phyloP scores from a whole-genome alignment of 1,140 invertebrate species.

The Drosophila sturtevanti region DNA sequence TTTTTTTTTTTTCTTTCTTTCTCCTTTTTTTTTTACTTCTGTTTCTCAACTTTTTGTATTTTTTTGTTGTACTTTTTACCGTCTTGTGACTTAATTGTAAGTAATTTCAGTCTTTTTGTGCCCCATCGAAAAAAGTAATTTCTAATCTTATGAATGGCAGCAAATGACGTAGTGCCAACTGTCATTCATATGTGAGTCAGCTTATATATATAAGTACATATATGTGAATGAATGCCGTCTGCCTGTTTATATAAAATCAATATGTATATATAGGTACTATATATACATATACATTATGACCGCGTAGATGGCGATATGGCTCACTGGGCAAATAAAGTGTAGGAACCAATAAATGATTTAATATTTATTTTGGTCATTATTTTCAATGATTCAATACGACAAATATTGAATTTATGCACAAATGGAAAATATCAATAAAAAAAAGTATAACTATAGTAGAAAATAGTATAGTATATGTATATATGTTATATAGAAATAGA shows the following conservation, averaged over 20 bases:
- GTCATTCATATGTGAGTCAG: neutral
- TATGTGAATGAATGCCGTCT: too few relatives aligned
- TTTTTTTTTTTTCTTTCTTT: neutral
- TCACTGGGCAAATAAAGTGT: neutral
- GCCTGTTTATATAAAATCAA: neutral
- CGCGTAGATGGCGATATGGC: neutral
- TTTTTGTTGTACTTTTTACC: neutral
- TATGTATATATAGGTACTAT: neutral
- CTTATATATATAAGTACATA: too few relatives aligned
- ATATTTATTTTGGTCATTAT: neutral
- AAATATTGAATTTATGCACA: neutral
- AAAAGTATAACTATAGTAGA: neutral
- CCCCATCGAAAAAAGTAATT: slow-evolving; percentile 16
- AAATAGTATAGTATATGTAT: neutral
- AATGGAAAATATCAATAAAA: neutral
- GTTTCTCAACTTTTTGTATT: too few relatives aligned
- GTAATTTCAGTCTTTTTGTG: neutral
- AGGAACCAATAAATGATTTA: neutral
- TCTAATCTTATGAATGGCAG: slow-evolving; percentile 1
- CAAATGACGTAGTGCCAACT: neutral
- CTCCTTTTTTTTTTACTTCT: neutral
- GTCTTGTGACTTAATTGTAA: slow-evolving; percentile 5
- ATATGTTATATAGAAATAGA: too few relatives aligned
- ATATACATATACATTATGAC: neutral
- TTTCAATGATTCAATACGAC: neutral